A percentile compares a stretch with the other conserved stretches of the same genome.
These are phyloP conservation scores for Heteropelma amictum DNA, from an alignment of 2,888 invertebrate genomes.

Conservation along the genomic window DNA sequence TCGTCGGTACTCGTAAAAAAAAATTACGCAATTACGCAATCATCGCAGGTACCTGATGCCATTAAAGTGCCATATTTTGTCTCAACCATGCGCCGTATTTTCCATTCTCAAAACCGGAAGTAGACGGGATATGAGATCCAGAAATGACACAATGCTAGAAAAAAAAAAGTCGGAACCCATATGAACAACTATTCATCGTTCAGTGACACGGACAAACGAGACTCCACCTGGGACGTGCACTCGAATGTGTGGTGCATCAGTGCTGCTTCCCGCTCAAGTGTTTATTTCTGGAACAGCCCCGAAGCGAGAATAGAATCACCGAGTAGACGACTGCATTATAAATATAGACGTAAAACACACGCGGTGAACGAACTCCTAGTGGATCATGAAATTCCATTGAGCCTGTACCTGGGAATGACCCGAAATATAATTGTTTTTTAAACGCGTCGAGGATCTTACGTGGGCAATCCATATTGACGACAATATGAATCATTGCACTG, in stretches of 20 bases:
- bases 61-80: background rate
- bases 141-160: slow-evolving; percentile 25
- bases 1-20: background rate
- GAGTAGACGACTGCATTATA: slow-evolving; percentile 74
- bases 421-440: slow-evolving; percentile 17
- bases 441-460: background rate
- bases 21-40: no score
- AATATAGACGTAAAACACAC: slow-evolving; percentile 64
- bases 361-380: slow-evolving; percentile 71
- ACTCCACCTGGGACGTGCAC: slow-evolving; percentile 24
- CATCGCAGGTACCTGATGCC: no score
- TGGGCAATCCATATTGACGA: no score
- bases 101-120: slow-evolving; percentile 37
- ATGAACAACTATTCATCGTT: slow-evolving; percentile 18
- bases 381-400: slow-evolving; percentile 68
- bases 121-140: slow-evolving; percentile 36
- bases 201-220: slow-evolving; percentile 45
- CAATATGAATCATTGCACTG: no score
- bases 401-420: no score
- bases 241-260: slow-evolving; percentile 28
- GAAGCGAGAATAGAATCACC: slow-evolving; percentile 72
- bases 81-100: background rate
- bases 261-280: slow-evolving; percentile 48
- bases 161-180: slow-evolving; percentile 7
- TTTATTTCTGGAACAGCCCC: slow-evolving; percentile 73